Percentiles rank a stretch among this genome's conserved stretches.
Evolutionary conservation across 2,113 vertebrate genomes (phyloP).

Genomic region (Gorsachius goisagi): DNA sequence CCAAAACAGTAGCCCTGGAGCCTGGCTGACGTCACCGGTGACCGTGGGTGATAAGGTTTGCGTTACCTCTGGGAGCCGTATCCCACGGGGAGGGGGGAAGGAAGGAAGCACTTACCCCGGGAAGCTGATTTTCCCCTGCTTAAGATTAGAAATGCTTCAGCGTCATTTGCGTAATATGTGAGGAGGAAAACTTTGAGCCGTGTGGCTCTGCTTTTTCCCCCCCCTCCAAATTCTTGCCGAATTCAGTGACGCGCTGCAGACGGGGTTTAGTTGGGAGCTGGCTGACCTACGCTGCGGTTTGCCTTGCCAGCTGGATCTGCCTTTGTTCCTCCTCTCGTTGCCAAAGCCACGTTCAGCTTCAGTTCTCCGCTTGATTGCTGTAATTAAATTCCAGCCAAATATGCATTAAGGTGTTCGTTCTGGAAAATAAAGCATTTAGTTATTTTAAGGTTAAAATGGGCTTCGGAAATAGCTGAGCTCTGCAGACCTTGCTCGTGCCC

Average conservation of each 20-base stretch:
- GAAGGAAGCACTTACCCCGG: not conserved
- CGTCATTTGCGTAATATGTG: not conserved
- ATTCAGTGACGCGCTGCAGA: not conserved
- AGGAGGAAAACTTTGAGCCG: not conserved
- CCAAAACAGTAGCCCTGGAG: constrained; percentile 9
- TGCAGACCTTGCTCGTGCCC: not conserved
- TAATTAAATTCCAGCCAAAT: constrained; percentile 1
- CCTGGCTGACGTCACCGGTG: not conserved
- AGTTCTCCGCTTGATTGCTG: not conserved
- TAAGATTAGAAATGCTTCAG: not conserved
- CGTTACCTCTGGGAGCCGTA: not conserved
- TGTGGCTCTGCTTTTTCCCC: not conserved
- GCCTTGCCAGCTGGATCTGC: not conserved
- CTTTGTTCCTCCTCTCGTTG: not conserved
- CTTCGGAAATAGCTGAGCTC: not conserved
- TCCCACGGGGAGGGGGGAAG: not conserved
- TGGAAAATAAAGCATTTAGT: not conserved
- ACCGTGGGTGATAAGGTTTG: not conserved
- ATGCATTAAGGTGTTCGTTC: not conserved
- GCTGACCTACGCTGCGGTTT: not conserved
- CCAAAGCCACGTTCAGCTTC: constrained; percentile 31
- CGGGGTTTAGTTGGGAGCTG: not conserved
- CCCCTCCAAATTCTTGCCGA: not conserved
- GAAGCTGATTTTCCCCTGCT: not conserved
- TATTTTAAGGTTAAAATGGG: not conserved